Evolutionary conservation across 1,140 invertebrate species (phyloP).

Genomic region (Chlorops oryzae): DNA sequence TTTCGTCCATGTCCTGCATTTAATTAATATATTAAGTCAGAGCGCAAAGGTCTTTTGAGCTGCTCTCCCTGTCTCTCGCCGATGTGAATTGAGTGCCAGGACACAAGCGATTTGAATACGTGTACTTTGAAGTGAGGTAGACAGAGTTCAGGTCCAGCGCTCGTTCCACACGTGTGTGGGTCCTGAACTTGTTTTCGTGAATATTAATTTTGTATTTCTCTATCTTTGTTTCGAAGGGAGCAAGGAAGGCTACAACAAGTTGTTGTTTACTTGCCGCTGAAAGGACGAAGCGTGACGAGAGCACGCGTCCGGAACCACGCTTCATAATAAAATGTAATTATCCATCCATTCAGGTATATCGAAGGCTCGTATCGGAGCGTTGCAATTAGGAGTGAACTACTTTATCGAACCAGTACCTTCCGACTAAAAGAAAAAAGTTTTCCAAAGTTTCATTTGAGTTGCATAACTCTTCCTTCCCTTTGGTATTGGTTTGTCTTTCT

Average conservation of each 20-base stretch:
- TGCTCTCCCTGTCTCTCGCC: neutral
- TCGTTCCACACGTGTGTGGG: neutral
- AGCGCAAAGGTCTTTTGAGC: neutral
- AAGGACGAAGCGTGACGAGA: slow-evolving; percentile 8
- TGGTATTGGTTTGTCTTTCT: no score
- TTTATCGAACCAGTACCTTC: no score
- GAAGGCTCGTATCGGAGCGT: no score
- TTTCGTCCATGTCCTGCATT: slow-evolving; percentile 25
- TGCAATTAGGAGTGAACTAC: no score
- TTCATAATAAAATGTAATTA: slow-evolving; percentile 36
- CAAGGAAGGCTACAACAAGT: neutral
- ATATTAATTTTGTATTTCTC: slow-evolving; percentile 2
- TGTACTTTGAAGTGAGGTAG: no score
- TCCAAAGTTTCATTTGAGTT: no score
- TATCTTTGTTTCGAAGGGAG: neutral
- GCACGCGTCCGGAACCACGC: slow-evolving; percentile 37
- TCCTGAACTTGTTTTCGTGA: slow-evolving; percentile 2
- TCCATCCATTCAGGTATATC: no score
- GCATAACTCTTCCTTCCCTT: no score
- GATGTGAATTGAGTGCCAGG: no score
- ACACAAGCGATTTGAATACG: no score
- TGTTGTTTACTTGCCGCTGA: neutral
- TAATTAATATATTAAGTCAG: slow-evolving; percentile 47
- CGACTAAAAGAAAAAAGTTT: no score
- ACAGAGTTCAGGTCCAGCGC: no score